phyloP scores from a whole-genome alignment of 2,113 vertebrate species.

The Ahaetulla prasina region DNA sequence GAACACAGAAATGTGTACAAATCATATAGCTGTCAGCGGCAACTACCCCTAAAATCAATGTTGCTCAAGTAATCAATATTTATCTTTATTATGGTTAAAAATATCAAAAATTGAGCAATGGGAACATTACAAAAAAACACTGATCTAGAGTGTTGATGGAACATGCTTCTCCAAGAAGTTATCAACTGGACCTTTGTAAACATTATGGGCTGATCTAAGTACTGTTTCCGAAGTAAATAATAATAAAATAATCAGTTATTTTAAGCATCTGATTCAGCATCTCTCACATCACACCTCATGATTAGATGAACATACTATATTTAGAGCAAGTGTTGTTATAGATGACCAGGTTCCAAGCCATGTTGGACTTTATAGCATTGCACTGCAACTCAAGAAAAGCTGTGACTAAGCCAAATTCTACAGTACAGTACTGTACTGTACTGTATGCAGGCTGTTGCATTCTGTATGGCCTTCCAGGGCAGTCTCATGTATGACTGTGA shows the following conservation, averaged over 20 bases:
- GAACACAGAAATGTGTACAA: slow-evolving; percentile 41
- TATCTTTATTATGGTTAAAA: slow-evolving; percentile 53
- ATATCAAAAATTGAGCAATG: slow-evolving; percentile 16
- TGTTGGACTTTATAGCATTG: background rate
- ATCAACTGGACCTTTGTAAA: background rate
- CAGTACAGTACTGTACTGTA: background rate
- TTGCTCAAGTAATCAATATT: slow-evolving; percentile 49
- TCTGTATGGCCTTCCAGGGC: background rate
- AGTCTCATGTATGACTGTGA: background rate
- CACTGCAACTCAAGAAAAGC: background rate
- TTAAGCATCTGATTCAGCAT: background rate
- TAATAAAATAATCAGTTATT: no score
- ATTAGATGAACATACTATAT: background rate
- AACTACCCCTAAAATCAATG: slow-evolving; percentile 49
- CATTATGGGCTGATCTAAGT: background rate
- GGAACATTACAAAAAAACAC: slow-evolving; percentile 25
- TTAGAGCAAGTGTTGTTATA: background rate
- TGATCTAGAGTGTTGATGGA: background rate
- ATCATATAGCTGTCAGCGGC: slow-evolving; percentile 57
- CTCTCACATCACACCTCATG: background rate
- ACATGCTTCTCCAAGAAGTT: background rate
- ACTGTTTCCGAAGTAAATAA: no score
- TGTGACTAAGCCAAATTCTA: background rate
- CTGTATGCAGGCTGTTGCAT: background rate
- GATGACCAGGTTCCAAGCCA: background rate